These are phyloP conservation scores for Zosterops borbonicus DNA, from an alignment of 2,113 vertebrate species.

Conservation along the genomic window DNA sequence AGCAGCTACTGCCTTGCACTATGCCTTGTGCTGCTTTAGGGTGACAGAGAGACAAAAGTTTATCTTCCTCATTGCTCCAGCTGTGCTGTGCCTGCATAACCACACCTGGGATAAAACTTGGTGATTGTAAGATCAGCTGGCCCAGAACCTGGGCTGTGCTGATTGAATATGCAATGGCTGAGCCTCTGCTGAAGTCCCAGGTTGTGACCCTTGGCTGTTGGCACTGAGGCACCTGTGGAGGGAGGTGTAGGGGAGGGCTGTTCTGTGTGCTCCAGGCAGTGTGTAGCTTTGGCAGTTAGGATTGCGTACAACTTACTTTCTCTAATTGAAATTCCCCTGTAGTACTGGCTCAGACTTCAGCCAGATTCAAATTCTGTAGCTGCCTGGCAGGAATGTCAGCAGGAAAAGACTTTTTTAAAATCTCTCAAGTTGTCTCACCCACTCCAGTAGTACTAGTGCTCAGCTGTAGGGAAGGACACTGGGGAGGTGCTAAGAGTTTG, in stretches of 20 bases:
- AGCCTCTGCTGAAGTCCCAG: neutral
- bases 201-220: accelerated
- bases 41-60: neutral
- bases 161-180: accelerated
- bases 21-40: neutral
- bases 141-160: neutral
- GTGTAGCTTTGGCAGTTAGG: neutral
- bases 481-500: neutral
- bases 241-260: neutral
- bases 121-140: neutral
- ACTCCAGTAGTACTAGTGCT: neutral
- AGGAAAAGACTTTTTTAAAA: neutral
- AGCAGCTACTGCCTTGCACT: accelerated
- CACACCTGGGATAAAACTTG: neutral
- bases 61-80: neutral
- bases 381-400: neutral
- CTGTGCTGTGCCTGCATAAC: neutral
- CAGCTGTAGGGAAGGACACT: neutral
- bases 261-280: neutral
- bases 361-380: neutral
- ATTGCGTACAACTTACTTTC: neutral
- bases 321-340: neutral
- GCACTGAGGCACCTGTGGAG: too few relatives aligned
- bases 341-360: neutral
- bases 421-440: neutral